Base-by-base conservation (phyloP, 92 coral and sea anemone genomes). In the Epizoanthus fatuus region DNA sequence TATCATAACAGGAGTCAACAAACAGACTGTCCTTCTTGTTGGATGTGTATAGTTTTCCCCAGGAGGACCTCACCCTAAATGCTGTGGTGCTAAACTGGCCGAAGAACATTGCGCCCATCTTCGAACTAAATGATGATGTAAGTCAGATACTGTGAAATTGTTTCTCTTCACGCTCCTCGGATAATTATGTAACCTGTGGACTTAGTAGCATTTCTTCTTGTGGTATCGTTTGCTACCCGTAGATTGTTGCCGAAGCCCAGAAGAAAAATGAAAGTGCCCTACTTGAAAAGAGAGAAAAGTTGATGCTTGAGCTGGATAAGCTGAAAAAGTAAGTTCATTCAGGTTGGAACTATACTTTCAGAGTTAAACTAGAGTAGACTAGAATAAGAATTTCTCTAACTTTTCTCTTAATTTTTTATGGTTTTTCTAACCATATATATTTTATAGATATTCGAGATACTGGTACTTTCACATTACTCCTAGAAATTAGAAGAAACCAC, bases 121-220 rank as follows among this genome's bases (percentile, higher is more conserved):
- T 97, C 80, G 98, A 95, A 59, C 97, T 74, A 74, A 97, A 97
- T 92, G 99, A 97, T 57, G 99, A 97, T 95, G 99, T 96, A 83
- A 20, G 80, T 11, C 37, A 4, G 13, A 7, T 2, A 12, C 4
- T 55, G 60, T 14, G 7, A 32, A 7, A 16, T 1, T 73, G 15
- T 19, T 44, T 29, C 35, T 29, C 35, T 29, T 29, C 2, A 29
- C 35, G 2, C 35, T 44, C 8, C 47, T 7, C 47, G 2, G 47
- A 44, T 44, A 44, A 4, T 44, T 7, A 44, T 44, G 53, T 49
- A 8, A 11, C 53, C 53, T 49, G 53, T 49, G 53, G 53, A 22
- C 4, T 5, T 75, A 9, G 39, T 39, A 10, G 35, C 29, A 42
- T 65, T 63, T 19, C 13, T 59, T 19, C 2, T 13, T 19, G 2